Evolutionary conservation across 92 coral and sea anemone species (phyloP), one percentile per base, ranked within the genome.

Genomic region (Epizoanthus stellaris): DNA sequence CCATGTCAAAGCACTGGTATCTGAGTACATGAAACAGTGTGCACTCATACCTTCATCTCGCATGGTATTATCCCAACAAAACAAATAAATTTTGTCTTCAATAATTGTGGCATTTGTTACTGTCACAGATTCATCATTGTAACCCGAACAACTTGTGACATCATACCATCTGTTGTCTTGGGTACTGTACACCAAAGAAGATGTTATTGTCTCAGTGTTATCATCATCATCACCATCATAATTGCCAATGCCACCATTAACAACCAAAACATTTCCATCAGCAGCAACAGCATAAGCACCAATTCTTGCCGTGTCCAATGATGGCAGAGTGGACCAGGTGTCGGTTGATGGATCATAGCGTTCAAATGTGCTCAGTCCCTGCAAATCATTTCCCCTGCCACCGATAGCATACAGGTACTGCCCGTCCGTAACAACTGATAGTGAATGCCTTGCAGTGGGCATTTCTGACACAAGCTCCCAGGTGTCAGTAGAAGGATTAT

Each of bases 151-250:
- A 13, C 16, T 23, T 6, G 74, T 36, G 3, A 38, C 13, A 1
- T 69, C 74, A 69, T 69, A 69, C 74, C 74, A 69, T 13, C 8
- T 15, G 21, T n/a, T 52, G 17, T 69, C 74, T n/a, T 23, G 36
- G 10, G 17, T 3, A 14, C 74, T 36, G 23, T 69, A 14, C 5
- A 69, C 25, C 36, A 69, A 69, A 11, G 49, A 69, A 36, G 36
- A 23, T 23, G 25, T 23, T 23, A 23, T 23, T 23, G 25, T n/a
- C n/a, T n/a, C 1, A 1, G 0, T 30, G 34, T 30, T 30, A 30
- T 30, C 34, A 30, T 30, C 34, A 30, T 30, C 34, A 30, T 30
- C 34, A 39, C 3, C 40, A 10, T 69, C 16, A 14, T 15, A 17
- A 34, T 36, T 5, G 14, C 74, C 54, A 69, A 36, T 23, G 8